Evolutionary conservation across 2,113 vertebrate species (phyloP), one percentile per base, ranked within the genome.

Genomic region (Pachyramphus minor): DNA sequence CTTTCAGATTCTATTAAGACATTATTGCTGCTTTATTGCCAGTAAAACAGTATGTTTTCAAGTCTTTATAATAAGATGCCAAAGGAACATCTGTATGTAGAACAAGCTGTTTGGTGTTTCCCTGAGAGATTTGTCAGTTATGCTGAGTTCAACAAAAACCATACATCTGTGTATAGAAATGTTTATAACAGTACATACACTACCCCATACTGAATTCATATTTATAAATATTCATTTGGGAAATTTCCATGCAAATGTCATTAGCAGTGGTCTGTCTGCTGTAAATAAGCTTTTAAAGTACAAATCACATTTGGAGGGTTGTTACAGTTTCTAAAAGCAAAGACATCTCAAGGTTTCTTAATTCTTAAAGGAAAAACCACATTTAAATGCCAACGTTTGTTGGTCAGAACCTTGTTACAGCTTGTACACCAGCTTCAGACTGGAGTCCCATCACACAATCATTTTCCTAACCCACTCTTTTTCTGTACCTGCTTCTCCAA

Each of bases 11-110:
- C 76, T 76, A 58, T 96, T 95, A 97, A 93, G 89, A 85, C 60
- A 75, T 94, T 95, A 97, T 84, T 91, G 91, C 79, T 90, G 62
- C 87, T 97, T 97, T 97, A 96, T 67, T 95, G 91, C 89, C 92
- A 97, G 91, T 95, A 96, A 97, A 97, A 97, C 91, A 90, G 92
- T 87, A 74, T 82, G 95, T 95, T 96, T 92, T 80, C 83, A 53
- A 95, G 91, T 72, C 91, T 93, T 92, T 60, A 56, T 97, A 93
- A 95, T 93, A 97, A 84, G 91, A 94, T 94, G 66, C 87, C 84
- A 97, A 96, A 96, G 85, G 84, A 89, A 85, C 93, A 96, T 83
- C 84, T 96, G 69, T 80, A 94, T 68, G 87, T 71, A 47, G 86
- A 97, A 87, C 63, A 89, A 96, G 62, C 76, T 86, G 58, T 59